A percentile compares a stretch with the other conserved stretches of the same genome.
Evolutionary conservation across 2,888 invertebrate species (phyloP).

Genomic region (Scaptomyza cyrtandrae): DNA sequence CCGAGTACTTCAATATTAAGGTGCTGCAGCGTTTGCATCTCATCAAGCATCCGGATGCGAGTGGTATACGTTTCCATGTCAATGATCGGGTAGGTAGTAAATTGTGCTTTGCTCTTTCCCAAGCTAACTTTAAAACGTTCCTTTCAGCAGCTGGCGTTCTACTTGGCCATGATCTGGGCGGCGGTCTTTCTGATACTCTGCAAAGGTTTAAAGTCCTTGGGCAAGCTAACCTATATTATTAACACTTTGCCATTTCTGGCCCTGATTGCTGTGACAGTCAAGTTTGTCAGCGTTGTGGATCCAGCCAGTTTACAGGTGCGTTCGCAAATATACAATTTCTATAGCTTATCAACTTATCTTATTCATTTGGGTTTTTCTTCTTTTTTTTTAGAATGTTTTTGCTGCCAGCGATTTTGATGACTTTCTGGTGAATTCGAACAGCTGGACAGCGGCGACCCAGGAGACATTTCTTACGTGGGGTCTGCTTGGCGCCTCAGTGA

Average conservation of each 20-base stretch:
- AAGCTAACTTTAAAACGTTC: conserved; percentile 33
- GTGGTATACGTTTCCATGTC: conserved; percentile 80
- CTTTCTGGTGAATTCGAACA: conserved; percentile 92
- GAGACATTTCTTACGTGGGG: conserved; percentile 94
- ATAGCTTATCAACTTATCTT: no score
- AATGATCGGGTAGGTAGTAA: conserved; percentile 80
- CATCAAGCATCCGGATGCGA: conserved; percentile 81
- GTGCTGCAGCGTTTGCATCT: conserved; percentile 87
- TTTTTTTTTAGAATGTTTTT: conserved; percentile 88
- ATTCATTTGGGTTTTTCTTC: no score
- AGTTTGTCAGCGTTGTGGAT: conserved; percentile 79
- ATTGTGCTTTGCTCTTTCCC: not conserved
- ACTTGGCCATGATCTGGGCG: conserved; percentile 95
- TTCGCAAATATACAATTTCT: not conserved
- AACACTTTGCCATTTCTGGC: conserved; percentile 92
- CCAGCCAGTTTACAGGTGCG: conserved; percentile 76
- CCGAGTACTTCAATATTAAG: conserved; percentile 93
- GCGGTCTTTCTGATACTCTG: conserved; percentile 94
- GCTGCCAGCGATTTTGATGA: conserved; percentile 93
- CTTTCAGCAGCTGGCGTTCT: conserved; percentile 93
- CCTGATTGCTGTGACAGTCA: conserved; percentile 82
- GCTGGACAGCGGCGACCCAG: conserved; percentile 95
- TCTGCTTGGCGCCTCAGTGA: conserved; percentile 86
- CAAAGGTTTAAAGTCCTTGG: conserved; percentile 89
- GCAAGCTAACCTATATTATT: conserved; percentile 88